Conservation (phyloP, 2,797 vertebrate genomes). For the Lutjanus campechanus region DNA sequence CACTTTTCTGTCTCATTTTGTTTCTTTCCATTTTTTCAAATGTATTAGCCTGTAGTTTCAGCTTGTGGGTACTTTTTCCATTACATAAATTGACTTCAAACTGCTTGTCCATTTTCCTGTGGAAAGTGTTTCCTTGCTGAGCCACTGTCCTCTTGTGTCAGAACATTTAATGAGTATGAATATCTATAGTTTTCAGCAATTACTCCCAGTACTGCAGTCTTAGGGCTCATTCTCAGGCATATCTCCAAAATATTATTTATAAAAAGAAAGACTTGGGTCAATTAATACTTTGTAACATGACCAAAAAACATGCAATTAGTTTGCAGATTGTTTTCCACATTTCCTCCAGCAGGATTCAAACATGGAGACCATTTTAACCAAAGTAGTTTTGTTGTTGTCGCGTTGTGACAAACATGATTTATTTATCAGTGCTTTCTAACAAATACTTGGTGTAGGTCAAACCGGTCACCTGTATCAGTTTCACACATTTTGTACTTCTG, state of each 20-base stretch:
- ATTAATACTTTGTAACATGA: neutral
- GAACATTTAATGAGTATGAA: neutral
- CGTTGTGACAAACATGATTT: too few species aligned
- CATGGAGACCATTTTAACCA: too few species aligned
- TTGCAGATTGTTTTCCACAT: neutral
- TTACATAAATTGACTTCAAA: neutral
- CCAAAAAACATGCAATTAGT: neutral
- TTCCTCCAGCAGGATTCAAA: too few species aligned
- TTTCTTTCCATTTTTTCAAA: neutral
- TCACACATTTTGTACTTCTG: neutral
- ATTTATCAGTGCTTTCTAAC: neutral
- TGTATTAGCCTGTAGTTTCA: neutral
- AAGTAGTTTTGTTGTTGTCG: too few species aligned
- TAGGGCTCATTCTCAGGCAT: neutral
- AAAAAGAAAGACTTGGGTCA: neutral
- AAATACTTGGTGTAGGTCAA: neutral
- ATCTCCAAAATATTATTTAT: neutral
- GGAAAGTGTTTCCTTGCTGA: neutral
- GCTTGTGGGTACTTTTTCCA: neutral
- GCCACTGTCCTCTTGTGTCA: neutral
- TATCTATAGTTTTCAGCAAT: neutral
- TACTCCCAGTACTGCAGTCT: neutral
- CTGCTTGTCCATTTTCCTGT: neutral
- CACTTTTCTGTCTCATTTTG: neutral
- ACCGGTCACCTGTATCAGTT: neutral